Evolutionary conservation across 2,888 invertebrate species (phyloP), one percentile per base, ranked within the genome.

Genomic region (Choristoneura rosaceana): DNA sequence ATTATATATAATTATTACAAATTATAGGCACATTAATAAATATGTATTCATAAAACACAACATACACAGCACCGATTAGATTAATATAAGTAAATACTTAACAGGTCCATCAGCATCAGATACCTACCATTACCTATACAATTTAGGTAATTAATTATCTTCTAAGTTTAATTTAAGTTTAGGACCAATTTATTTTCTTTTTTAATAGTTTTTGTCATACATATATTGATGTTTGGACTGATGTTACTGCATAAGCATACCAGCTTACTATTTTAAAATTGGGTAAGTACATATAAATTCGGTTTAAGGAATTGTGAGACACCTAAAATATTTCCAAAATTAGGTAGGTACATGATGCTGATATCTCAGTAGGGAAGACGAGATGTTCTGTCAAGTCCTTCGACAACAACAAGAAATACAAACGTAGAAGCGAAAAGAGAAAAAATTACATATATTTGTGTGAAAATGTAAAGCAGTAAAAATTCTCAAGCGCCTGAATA

Each of bases 41-140:
- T 17, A 15, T 52, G 4, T 15, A 52, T 38, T 38, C 15, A 52
- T 17, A 15, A 7, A 17, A 17, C 55, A 55, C 17, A 55, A 55
- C 12, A 3, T 25, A 55, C 55, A 55, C 17, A 55, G 55, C 55
- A 55, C 55, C 55, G 25, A 55, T 55, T 55, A 55, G 55, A 55
- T 25, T 55, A 55, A 55, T 17, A 55, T 55, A 25, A 55, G 7
- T 3, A 25, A 25, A 52, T 52, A n/a, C n/a, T n/a, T n/a, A 55
- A 55, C 55, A 25, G 55, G 25, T 12, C 25, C 25, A 25, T 25
- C 55, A 55, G 55, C 50, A 17, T 52, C 50, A 52, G 15, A 52
- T 17, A 52, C 15, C 47, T 47, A n/a, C 25, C 25, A 25, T 4
- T 55, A 9, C 3, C 8, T 43, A 10, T 43, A 43, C 43, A 38